Evolutionary conservation across 2,888 invertebrate genomes (phyloP), one percentile per base, ranked within the genome.

Genomic region (Habrosyne pyritoides): DNA sequence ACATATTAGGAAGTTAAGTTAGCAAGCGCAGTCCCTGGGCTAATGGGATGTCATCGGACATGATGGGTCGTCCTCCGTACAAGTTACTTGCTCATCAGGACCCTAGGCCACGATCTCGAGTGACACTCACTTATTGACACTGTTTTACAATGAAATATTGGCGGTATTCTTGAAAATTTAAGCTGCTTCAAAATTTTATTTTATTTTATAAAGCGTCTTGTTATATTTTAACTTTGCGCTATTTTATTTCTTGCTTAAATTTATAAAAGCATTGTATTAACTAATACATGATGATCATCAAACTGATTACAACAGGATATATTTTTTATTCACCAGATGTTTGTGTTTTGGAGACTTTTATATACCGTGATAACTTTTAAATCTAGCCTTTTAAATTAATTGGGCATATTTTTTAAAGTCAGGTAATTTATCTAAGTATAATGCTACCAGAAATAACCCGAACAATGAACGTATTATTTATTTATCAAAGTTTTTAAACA

Each of bases 21-120:
- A 82, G 79, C 78, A 74, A 79, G 78, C 81, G 81, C 78, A 78
- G 81, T 75, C 72, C 76, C 68, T 73, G 83, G 84, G 88, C 89
- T 91, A 91, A 91, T 91, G 84, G 89, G 83, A 82, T 91, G 91
- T 90, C 91, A 90, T 87, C 81, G 81, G 72, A 72, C 75, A 84
- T 88, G 90, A 91, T 89, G 84, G 87, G 86, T 86, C 79, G 87
- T 77, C 83, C 73, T 75, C 78, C 80, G 77, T 71, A 73, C 76
- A 69, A 79, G 77, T 81, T 81, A 83, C 81, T 69, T 73, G 73
- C 84, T 86, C 86, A 87, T 86, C 87, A 86, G 77, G 67, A 77
- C 67, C 69, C 63, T 28, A 70, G 72, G 67, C 75, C 75, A 77
- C 77, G 77, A 71, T 69, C 71, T 65, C 64, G 63, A 62, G 71